phyloP scores from a whole-genome alignment of 2,113 vertebrate genomes.

The Onychostoma macrolepis region DNA sequence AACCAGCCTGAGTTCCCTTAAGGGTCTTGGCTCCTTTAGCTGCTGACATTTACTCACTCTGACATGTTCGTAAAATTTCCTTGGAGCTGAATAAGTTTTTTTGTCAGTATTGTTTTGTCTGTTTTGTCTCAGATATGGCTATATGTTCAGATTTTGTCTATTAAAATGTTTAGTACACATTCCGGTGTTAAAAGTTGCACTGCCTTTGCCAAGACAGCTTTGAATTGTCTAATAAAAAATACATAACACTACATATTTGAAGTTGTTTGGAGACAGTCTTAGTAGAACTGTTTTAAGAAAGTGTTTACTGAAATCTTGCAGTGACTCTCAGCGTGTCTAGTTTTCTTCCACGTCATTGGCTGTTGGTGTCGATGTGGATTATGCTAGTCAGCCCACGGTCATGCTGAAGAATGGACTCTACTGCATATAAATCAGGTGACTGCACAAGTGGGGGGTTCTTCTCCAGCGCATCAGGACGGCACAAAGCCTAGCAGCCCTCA shows the following conservation, averaged over 20 bases:
- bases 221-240: background rate
- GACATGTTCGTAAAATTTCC: slow-evolving; percentile 18
- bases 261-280: background rate
- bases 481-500: slow-evolving; percentile 28
- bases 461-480: slow-evolving; percentile 54
- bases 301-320: background rate
- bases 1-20: background rate
- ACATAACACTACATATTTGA: background rate
- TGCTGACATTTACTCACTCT: slow-evolving; percentile 4
- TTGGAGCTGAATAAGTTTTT: background rate
- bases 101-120: slow-evolving; percentile 3
- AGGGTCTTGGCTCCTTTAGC: background rate
- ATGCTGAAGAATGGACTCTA: slow-evolving; percentile 68
- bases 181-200: background rate
- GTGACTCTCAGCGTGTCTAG: background rate
- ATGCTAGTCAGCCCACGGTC: slow-evolving; percentile 73
- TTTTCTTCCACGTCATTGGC: slow-evolving; percentile 52
- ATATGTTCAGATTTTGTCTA: background rate
- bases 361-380: slow-evolving; percentile 59
- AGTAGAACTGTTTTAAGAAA: background rate
- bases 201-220: background rate
- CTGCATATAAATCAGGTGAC: slow-evolving; percentile 84
- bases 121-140: background rate
- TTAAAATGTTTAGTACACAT: background rate
- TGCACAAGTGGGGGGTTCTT: slow-evolving; percentile 71